Conservation (phyloP, 1,140 invertebrate genomes). For the Mya arenaria region DNA sequence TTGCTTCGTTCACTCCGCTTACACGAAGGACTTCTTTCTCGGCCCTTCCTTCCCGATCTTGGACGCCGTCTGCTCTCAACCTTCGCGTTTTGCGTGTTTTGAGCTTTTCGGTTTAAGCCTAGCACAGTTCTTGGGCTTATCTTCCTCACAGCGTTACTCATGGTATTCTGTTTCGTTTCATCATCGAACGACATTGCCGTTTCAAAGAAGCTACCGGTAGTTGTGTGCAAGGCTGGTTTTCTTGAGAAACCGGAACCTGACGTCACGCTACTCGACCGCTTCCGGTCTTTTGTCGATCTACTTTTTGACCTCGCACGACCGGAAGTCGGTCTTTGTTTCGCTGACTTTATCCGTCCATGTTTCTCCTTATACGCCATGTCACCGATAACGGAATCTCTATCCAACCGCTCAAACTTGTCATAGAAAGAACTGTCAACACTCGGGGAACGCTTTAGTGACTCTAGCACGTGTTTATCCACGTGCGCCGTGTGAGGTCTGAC, state of each 20-base stretch:
- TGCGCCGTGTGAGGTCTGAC: not conserved
- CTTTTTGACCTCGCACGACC: not conserved
- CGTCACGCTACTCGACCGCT: slow-evolving; percentile 26
- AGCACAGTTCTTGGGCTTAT: slow-evolving; percentile 5
- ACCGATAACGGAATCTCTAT: slow-evolving; percentile 33
- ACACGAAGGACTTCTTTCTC: slow-evolving; percentile 33
- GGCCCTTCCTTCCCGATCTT: slow-evolving; percentile 14
- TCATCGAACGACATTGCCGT: slow-evolving; percentile 47
- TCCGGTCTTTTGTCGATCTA: slow-evolving; percentile 5
- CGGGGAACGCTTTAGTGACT: slow-evolving; percentile 11
- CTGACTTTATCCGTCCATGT: not conserved
- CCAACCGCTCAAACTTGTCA: slow-evolving; percentile 42
- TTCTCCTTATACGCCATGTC: slow-evolving; percentile 47
- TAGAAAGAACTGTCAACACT: slow-evolving; percentile 46
- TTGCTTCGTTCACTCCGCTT: slow-evolving; percentile 31
- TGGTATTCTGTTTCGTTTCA: slow-evolving; percentile 44
- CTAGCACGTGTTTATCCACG: slow-evolving; percentile 37
- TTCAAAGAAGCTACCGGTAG: slow-evolving; percentile 32
- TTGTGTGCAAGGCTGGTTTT: not conserved
- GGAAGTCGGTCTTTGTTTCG: not conserved
- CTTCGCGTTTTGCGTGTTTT: not conserved
- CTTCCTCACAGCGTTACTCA: slow-evolving; percentile 34
- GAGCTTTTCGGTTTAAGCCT: slow-evolving; percentile 2
- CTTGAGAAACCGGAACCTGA: not conserved
- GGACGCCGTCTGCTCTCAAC: slow-evolving; percentile 8